Evolutionary conservation across 2,888 invertebrate genomes (phyloP).

Genomic region (Epinotia brunnichana): DNA sequence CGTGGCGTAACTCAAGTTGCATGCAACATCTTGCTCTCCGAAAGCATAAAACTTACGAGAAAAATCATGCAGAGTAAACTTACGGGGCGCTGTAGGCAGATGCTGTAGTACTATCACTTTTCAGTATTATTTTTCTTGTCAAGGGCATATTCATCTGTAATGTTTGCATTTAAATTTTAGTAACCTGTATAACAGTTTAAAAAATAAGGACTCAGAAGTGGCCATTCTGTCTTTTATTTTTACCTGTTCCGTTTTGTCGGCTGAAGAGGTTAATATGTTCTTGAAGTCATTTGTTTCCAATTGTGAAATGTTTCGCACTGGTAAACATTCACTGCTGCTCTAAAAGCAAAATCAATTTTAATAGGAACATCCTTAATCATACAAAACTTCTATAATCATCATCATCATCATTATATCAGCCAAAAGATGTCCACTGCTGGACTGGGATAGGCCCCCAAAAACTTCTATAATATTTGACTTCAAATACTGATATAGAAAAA

Average conservation of each 20-base stretch:
- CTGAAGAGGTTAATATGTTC: conserved; percentile 39
- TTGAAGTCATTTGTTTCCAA: conserved; percentile 45
- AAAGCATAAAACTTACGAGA: too few species aligned
- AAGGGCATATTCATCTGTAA: conserved; percentile 43
- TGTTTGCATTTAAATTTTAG: not conserved
- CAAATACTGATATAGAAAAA: too few species aligned
- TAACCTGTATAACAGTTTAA: not conserved
- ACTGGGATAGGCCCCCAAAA: too few species aligned
- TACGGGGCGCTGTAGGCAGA: conserved; percentile 18
- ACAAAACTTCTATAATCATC: too few species aligned
- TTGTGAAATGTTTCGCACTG: conserved; percentile 42
- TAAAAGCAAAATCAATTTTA: conserved; percentile 39
- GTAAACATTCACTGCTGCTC: conserved; percentile 44
- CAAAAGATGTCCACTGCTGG: too few species aligned
- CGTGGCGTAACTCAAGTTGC: too few species aligned
- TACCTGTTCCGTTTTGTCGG: conserved; percentile 46
- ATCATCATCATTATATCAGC: too few species aligned
- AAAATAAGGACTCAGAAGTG: not conserved
- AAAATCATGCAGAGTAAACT: conserved; percentile 12
- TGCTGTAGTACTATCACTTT: conserved; percentile 50
- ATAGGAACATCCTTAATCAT: not conserved
- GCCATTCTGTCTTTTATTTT: not conserved
- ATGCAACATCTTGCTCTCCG: too few species aligned
- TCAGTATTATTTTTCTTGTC: conserved; percentile 62
- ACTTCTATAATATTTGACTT: not conserved